These are phyloP conservation scores for Pangasius macronema DNA, from an alignment of 2,797 vertebrate species.

Conservation along the genomic window DNA sequence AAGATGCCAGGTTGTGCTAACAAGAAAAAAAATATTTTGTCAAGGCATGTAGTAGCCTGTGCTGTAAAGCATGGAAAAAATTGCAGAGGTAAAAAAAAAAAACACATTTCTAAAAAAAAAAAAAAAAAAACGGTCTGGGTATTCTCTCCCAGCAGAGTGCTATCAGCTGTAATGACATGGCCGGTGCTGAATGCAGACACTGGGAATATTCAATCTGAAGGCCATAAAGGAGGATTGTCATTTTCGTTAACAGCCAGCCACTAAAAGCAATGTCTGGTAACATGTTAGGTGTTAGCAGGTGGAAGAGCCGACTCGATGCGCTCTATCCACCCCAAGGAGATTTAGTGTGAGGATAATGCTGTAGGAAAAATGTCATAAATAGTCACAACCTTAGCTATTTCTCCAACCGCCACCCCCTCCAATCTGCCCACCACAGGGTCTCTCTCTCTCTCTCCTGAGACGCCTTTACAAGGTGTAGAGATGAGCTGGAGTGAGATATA, in stretches of 20 bases:
- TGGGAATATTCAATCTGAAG: constrained; percentile 79
- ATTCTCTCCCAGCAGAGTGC: constrained; percentile 69
- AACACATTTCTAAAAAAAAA: constrained; percentile 46
- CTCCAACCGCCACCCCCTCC: background rate
- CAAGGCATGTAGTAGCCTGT: background rate
- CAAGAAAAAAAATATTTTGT: constrained; percentile 3
- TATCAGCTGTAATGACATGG: constrained; percentile 75
- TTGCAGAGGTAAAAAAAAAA: background rate
- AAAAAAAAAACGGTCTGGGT: constrained; percentile 61
- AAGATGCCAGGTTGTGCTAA: background rate
- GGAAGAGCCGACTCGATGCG: constrained; percentile 70
- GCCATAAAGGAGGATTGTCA: constrained; percentile 80
- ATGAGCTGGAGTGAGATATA: constrained; percentile 77
- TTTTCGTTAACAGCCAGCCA: constrained; percentile 74
- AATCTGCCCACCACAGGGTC: background rate
- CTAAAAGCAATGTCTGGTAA: constrained; percentile 82
- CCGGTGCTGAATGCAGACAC: constrained; percentile 63
- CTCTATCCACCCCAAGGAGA: constrained; percentile 76
- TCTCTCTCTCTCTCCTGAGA: constrained; percentile 66
- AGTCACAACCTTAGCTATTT: constrained; percentile 71
- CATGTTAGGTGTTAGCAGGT: constrained; percentile 73
- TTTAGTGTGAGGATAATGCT: constrained; percentile 81
- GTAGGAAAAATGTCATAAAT: constrained; percentile 77
- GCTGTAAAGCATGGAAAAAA: background rate
- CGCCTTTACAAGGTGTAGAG: constrained; percentile 76